Evolutionary conservation across 2,113 vertebrate genomes (phyloP).

Genomic region (Festucalex cinctus): DNA sequence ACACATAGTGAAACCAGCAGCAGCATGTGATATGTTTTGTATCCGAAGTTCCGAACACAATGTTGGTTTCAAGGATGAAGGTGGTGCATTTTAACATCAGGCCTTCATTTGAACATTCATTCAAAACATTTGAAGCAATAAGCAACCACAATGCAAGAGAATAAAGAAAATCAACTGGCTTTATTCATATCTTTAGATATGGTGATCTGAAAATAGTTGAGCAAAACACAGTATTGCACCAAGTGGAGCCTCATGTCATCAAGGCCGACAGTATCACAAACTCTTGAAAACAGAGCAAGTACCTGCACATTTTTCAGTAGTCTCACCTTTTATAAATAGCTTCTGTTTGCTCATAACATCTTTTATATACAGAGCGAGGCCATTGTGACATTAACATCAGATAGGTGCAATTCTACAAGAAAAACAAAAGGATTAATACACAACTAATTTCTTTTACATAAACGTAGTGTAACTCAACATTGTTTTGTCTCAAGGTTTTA

Average conservation of each 20-base stretch:
- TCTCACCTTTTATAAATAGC: conserved; percentile 62
- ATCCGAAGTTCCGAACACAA: too few relatives aligned
- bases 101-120: background rate
- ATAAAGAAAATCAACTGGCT: conserved; percentile 28
- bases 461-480: background rate
- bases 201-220: conserved; percentile 22
- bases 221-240: conserved; percentile 58
- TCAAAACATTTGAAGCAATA: background rate
- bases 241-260: conserved; percentile 25
- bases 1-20: too few relatives aligned
- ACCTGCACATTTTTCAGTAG: conserved; percentile 56
- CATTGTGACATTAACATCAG: conserved; percentile 13
- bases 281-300: conserved; percentile 66
- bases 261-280: conserved; percentile 11
- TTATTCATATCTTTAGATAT: conserved; percentile 55
- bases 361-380: conserved; percentile 54
- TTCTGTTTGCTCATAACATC: conserved; percentile 29
- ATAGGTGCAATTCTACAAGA: background rate
- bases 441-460: conserved; percentile 20
- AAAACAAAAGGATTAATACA: conserved; percentile 40
- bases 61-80: background rate
- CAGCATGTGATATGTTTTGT: too few relatives aligned
- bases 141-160: background rate
- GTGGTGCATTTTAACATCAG: background rate
- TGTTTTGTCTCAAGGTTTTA: too few relatives aligned